phyloP scores from a whole-genome alignment of 1,140 invertebrate species.

The Polypedilum pembai region DNA sequence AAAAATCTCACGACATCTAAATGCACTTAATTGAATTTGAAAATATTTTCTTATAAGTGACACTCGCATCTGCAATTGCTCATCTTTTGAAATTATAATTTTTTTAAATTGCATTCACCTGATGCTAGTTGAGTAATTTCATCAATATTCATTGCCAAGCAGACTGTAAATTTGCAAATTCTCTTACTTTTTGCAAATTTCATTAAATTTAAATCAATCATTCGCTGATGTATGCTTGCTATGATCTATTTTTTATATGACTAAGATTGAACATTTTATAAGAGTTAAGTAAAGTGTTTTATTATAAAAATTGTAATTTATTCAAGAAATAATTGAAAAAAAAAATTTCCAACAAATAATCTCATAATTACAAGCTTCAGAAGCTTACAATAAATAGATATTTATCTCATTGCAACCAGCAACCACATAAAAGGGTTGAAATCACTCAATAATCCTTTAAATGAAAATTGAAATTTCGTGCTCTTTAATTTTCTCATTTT shows the following conservation, averaged over 20 bases:
- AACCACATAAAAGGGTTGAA: not conserved
- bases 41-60: not conserved
- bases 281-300: not conserved
- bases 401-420: not conserved
- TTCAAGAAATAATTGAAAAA: not conserved
- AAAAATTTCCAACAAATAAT: not conserved
- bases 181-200: conserved; percentile 1
- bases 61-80: conserved; percentile 7
- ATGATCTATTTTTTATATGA: not conserved
- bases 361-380: not conserved
- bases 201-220: conserved; percentile 26
- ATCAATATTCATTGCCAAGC: not conserved
- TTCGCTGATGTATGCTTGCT: not conserved
- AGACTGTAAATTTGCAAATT: not conserved
- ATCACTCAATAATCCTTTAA: not conserved
- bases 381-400: not conserved
- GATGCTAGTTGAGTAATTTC: not conserved
- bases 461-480: not conserved
- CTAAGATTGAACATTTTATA: too few relatives aligned
- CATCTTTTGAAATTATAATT: not conserved
- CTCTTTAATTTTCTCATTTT: too few relatives aligned
- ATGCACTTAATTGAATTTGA: conserved; percentile 1
- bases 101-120: not conserved
- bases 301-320: not conserved
- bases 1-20: not conserved